Percentiles rank a stretch among this genome's conserved stretches.
These are phyloP conservation scores for Raja brachyura DNA, from an alignment of 2,113 vertebrate genomes.

Conservation along the genomic window DNA sequence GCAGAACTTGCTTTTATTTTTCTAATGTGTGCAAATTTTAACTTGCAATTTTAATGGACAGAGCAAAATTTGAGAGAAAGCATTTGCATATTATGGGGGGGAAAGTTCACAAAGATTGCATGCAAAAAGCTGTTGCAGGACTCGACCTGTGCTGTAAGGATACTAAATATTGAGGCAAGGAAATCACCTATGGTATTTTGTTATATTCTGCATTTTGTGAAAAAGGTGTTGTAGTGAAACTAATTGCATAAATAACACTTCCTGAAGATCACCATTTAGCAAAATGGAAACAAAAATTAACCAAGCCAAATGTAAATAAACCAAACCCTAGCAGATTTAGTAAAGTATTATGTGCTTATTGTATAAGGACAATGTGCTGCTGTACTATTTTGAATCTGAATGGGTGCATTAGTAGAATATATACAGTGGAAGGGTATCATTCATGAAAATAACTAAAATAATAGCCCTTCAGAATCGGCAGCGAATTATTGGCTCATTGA, in stretches of 20 bases:
- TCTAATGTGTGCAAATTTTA: not conserved
- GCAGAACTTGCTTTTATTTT: not conserved
- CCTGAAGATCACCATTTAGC: not conserved
- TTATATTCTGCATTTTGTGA: not conserved
- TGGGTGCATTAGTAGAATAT: not conserved
- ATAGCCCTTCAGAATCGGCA: not conserved
- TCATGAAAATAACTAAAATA: not conserved
- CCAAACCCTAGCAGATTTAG: not conserved
- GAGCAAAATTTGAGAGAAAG: too few species aligned
- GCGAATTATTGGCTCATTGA: not conserved
- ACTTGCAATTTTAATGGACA: not conserved
- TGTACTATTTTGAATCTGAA: not conserved
- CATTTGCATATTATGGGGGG: too few species aligned
- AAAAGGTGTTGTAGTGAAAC: not conserved
- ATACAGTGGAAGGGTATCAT: not conserved
- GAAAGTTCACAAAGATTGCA: too few species aligned
- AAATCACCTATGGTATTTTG: not conserved
- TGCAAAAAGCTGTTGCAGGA: too few species aligned
- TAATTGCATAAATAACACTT: not conserved
- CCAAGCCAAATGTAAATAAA: too few species aligned
- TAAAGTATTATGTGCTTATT: not conserved
- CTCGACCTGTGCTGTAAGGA: too few species aligned
- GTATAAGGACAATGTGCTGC: too few species aligned
- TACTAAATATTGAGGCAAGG: not conserved
- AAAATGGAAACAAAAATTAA: not conserved